Evolutionary conservation across 2,888 invertebrate genomes (phyloP).

Genomic region (Chrysomela aeneicollis): DNA sequence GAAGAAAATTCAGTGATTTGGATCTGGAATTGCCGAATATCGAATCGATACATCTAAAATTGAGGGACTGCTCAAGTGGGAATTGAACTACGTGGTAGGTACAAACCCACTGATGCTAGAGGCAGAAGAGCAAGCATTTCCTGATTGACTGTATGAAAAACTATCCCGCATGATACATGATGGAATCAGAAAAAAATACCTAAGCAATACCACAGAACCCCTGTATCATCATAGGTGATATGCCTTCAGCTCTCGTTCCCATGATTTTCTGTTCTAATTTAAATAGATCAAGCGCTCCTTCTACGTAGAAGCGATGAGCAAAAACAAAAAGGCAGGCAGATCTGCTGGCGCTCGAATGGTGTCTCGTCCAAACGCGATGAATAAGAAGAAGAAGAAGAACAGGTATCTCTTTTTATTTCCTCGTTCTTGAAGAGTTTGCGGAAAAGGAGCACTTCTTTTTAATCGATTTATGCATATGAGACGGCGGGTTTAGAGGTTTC

Average conservation of each 20-base stretch:
- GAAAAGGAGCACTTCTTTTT: constrained; percentile 29
- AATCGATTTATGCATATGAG: constrained; percentile 24
- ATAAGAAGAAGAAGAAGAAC: constrained; percentile 31
- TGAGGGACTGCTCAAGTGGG: too few species aligned
- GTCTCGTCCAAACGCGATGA: constrained; percentile 25
- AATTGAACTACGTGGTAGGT: too few species aligned
- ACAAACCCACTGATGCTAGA: too few species aligned
- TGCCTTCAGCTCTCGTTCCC: constrained; percentile 35
- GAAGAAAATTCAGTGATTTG: too few species aligned
- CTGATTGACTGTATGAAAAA: too few species aligned
- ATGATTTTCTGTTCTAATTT: constrained; percentile 44
- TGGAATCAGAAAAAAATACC: too few species aligned
- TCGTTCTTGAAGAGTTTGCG: constrained; percentile 22
- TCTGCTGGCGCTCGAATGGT: not conserved
- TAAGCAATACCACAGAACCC: too few species aligned
- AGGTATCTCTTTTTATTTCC: constrained; percentile 32
- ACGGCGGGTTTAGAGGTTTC: constrained; percentile 20
- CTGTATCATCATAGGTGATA: constrained; percentile 26
- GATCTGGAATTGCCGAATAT: too few species aligned
- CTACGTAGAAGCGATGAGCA: not conserved
- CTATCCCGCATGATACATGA: too few species aligned
- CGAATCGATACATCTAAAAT: too few species aligned
- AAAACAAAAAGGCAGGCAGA: not conserved
- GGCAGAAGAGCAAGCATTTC: too few species aligned
- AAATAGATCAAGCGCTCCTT: constrained; percentile 38